Conservation (phyloP, 2,888 invertebrate species). For the Scaptomyza tumidula region DNA sequence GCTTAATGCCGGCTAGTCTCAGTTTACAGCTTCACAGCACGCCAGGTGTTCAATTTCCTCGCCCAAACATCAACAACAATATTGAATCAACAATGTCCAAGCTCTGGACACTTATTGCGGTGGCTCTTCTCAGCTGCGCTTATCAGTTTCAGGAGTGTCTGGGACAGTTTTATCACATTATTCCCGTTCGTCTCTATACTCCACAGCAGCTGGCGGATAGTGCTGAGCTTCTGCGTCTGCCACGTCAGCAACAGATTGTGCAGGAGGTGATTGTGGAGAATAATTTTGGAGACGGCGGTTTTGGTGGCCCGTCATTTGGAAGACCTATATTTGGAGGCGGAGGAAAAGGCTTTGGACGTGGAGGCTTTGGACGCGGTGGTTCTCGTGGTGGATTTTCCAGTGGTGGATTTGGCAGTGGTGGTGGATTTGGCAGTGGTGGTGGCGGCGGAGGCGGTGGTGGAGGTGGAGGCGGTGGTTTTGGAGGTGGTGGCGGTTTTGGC, state of each 20-base stretch:
- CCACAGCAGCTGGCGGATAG: constrained; percentile 32
- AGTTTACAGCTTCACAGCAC: constrained; percentile 49
- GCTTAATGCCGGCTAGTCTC: constrained; percentile 45
- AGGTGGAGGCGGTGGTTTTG: constrained; percentile 4
- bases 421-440: constrained; percentile 12
- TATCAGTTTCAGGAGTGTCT: constrained; percentile 10
- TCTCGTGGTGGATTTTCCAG: constrained; percentile 13
- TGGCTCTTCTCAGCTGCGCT: constrained; percentile 16
- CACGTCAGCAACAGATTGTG: constrained; percentile 62
- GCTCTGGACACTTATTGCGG: constrained; percentile 29
- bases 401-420: constrained; percentile 12
- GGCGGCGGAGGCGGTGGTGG: constrained; percentile 9
- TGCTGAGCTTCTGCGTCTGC: constrained; percentile 31
- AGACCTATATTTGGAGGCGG: constrained; percentile 16
- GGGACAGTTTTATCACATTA: constrained; percentile 40
- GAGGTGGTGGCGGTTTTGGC: constrained; percentile 33
- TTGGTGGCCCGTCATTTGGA: constrained; percentile 42
- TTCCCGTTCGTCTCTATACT: constrained; percentile 54
- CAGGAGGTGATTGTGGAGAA: constrained; percentile 60
- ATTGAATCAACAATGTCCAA: constrained; percentile 35
- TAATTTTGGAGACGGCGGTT: constrained; percentile 39
- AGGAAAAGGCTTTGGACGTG: constrained; percentile 6
- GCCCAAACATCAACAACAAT: background rate
- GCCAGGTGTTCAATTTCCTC: constrained; percentile 18
- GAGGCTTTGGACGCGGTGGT: constrained; percentile 11